Conservation (phyloP, 2,113 vertebrate species). For the Rafetus swinhoei region DNA sequence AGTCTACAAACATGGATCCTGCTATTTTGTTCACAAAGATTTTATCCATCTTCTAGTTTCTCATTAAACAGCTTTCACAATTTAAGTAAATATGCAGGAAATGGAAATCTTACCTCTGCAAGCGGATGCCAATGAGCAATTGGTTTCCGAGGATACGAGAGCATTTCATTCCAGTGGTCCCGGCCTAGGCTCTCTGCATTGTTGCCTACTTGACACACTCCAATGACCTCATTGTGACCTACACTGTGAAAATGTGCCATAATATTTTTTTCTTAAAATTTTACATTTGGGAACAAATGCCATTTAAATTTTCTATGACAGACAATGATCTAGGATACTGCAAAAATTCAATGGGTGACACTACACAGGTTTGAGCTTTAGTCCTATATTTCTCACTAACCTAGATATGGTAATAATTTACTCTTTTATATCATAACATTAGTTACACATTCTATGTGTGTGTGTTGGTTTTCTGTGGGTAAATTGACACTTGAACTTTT, state of each 20-base stretch:
- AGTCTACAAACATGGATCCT: not conserved
- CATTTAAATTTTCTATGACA: constrained; percentile 19
- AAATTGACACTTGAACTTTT: not conserved
- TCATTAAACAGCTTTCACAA: not conserved
- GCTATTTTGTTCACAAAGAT: not conserved
- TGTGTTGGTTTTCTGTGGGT: not conserved
- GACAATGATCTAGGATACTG: accelerated
- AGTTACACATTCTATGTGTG: not conserved
- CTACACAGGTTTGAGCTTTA: not conserved
- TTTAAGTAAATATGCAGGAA: not conserved
- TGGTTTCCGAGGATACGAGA: constrained; percentile 96
- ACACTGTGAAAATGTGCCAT: constrained; percentile 91
- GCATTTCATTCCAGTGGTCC: constrained; percentile 98
- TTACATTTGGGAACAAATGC: constrained; percentile 44
- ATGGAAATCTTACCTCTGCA: constrained; percentile 87
- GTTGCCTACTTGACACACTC: constrained; percentile 96
- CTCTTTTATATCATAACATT: not conserved
- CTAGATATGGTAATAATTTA: not conserved
- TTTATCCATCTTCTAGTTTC: not conserved
- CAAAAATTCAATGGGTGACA: not conserved
- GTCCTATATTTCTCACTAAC: not conserved
- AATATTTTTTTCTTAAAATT: constrained; percentile 85
- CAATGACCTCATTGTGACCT: constrained; percentile 99
- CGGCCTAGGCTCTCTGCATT: constrained; percentile 93
- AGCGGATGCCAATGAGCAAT: constrained; percentile 98